Evolutionary conservation across 92 coral and sea anemone genomes (phyloP).

Genomic region (Micromussa lordhowensis): DNA sequence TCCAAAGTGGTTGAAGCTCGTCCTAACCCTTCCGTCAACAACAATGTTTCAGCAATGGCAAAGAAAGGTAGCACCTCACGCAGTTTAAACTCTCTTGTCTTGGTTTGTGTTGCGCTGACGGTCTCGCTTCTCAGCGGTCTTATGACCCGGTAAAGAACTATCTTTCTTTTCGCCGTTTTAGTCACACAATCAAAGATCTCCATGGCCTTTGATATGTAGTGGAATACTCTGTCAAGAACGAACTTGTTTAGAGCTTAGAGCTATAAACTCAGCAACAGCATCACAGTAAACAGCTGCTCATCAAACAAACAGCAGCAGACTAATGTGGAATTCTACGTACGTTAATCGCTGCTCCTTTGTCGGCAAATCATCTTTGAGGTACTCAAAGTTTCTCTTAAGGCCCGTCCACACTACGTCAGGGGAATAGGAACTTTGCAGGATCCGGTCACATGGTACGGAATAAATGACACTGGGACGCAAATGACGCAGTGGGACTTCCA

Average conservation of each 20-base stretch:
- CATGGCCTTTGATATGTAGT: neutral
- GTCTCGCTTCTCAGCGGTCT: neutral
- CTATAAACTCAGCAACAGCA: neutral
- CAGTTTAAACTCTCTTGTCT: neutral
- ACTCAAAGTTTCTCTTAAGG: too few species aligned
- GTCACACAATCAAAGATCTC: neutral
- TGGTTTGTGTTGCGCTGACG: neutral
- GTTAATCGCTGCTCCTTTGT: neutral
- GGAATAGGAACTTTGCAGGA: too few species aligned
- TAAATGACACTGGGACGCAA: too few species aligned
- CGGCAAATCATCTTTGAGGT: neutral
- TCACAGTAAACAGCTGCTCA: neutral
- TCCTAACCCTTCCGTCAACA: neutral
- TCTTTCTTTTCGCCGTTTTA: too few species aligned
- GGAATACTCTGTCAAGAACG: too few species aligned
- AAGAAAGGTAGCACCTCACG: neutral
- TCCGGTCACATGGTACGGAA: too few species aligned
- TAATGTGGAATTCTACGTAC: neutral
- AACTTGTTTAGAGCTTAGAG: neutral
- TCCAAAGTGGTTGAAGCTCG: neutral
- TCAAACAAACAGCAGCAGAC: neutral
- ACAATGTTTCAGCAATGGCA: constrained; percentile 1
- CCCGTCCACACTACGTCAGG: too few species aligned
- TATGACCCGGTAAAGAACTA: neutral
- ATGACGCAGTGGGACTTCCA: too few species aligned